Conservation (phyloP, 2,113 vertebrate species). For the Halcyon malimbica region DNA sequence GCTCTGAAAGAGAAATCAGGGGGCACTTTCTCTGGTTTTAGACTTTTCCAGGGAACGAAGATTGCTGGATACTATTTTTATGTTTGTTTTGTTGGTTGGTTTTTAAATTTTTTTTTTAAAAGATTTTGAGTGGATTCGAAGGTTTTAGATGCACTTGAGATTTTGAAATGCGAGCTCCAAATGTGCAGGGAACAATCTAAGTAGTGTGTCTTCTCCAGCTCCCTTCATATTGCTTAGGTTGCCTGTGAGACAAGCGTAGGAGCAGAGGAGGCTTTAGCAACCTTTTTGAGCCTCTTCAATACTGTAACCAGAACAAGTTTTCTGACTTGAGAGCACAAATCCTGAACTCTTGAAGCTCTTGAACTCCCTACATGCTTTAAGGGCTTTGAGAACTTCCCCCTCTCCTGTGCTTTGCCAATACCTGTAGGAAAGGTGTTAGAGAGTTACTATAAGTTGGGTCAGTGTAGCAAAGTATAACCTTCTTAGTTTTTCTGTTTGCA, state of each 20-base stretch:
- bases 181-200: neutral
- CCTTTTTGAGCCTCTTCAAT: neutral
- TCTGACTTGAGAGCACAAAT: neutral
- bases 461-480: neutral
- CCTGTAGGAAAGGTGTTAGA: rapidly evolving
- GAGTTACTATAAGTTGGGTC: neutral
- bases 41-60: neutral
- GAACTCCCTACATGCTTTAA: rapidly evolving
- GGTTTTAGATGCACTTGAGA: neutral
- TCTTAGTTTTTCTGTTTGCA: neutral
- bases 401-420: neutral
- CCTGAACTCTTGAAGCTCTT: neutral
- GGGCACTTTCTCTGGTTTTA: neutral
- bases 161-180: neutral
- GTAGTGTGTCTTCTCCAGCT: neutral
- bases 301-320: neutral
- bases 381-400: neutral
- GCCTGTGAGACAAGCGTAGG: neutral
- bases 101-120: neutral
- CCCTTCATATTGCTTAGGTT: neutral
- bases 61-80: neutral
- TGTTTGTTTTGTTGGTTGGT: too few relatives aligned
- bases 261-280: neutral
- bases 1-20: neutral
- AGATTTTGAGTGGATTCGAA: neutral